Percentiles rank a stretch among this genome's conserved stretches.
phyloP scores from a whole-genome alignment of 2,113 vertebrate genomes.

The Lepisosteus oculatus region DNA sequence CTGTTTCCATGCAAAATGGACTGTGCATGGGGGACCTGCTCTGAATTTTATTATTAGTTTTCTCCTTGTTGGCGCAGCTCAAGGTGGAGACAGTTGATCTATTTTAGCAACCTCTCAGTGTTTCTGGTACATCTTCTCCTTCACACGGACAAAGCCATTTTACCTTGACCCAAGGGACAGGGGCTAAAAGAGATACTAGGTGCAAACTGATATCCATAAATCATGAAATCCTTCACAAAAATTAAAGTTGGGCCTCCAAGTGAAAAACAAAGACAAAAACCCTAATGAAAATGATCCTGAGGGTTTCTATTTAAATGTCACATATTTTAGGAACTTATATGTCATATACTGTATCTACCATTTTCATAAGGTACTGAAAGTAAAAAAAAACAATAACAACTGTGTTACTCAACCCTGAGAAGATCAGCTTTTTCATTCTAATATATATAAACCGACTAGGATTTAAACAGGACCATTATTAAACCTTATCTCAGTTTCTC shows the following conservation, averaged over 20 bases:
- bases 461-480: too few species aligned
- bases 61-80: conserved; percentile 28
- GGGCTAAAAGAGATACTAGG: neutral
- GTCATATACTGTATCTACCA: too few species aligned
- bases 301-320: neutral
- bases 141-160: neutral
- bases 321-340: neutral
- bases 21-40: conserved; percentile 51
- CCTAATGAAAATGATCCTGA: neutral
- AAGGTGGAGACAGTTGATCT: neutral
- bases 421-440: too few species aligned
- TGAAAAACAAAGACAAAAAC: neutral
- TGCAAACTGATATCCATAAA: neutral
- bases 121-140: neutral
- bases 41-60: conserved; percentile 70
- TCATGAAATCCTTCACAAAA: neutral
- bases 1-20: conserved; percentile 7
- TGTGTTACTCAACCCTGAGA: too few species aligned
- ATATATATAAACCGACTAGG: too few species aligned
- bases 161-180: neutral
- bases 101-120: neutral
- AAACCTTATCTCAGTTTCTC: too few species aligned
- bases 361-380: too few species aligned
- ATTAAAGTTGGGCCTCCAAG: neutral
- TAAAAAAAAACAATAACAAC: too few species aligned